Base-by-base conservation (phyloP, 2,888 invertebrate genomes). In the Therioaphis trifolii region DNA sequence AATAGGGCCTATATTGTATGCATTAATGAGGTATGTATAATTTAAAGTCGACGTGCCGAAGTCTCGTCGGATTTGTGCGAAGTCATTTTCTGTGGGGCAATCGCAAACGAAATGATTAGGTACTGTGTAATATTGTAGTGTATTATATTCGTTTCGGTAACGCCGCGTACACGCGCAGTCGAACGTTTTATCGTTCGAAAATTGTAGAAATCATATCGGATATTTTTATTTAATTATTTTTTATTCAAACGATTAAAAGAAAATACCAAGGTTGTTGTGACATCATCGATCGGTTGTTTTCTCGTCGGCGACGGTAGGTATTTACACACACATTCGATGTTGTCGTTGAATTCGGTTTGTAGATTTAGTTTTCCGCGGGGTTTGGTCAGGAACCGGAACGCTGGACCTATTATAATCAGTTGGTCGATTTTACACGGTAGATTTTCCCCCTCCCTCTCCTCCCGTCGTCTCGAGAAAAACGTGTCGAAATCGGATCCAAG, bases 371-470 rank as follows among this genome's bases (percentile, higher is more conserved):
- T 75, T 75, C 52, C 21, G 24, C 24, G 75, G 43, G 75, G 40
- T 43, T 40, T 61, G 75, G 24, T 43, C 11, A 77, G 35, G 66
- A 18, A 78, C 66, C 66, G 77, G 77, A 78, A 78, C 77, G 66
- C 52, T 18, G 66, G 35, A 66, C 77, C 66, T 52, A 63, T 63
- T 46, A 46, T 76, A 46, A 49, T 68, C 24, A 27, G 24, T 68
- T 21, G 2, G 46, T 21, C 35, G 49, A 78, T 78, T 78, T 55
- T 78, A 68, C 52, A 78, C 68, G 78, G 52, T 68, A 7, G 35
- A 4, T 49, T 29, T 66, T 49, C 55, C 15, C 14, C 14, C n/a
- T 46, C 15, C 1, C 12, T 21, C 1, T 40, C n/a, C 27, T 43
- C 15, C 14, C 14, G 27, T 77, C 77, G 66, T 52, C 66, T 52